These are phyloP conservation scores for Sarcophilus harrisii DNA, from an alignment of 2,797 vertebrate genomes.

Conservation along the genomic window DNA sequence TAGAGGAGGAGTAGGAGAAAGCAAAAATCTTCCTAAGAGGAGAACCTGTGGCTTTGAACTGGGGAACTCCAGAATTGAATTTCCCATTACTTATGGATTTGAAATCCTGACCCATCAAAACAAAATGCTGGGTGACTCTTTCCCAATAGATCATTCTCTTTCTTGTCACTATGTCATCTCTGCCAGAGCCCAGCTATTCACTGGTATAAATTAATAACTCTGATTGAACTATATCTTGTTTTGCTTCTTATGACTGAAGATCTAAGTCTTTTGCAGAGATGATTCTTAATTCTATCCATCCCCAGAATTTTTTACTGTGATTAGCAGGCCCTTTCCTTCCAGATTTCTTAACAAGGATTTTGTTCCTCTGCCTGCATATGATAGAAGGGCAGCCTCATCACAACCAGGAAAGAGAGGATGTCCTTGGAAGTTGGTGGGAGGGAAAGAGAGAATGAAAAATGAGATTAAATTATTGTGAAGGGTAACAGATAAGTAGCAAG, in stretches of 20 bases:
- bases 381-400: neutral
- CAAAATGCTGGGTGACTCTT: neutral
- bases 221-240: neutral
- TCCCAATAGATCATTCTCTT: neutral
- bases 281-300: neutral
- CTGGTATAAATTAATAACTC: neutral
- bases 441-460: too few species aligned
- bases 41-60: neutral
- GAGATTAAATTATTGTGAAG: constrained; percentile 39
- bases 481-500: neutral
- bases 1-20: neutral
- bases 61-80: neutral
- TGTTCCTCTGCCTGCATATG: neutral
- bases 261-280: neutral
- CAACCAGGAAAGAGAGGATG: neutral
- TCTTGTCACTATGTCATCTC: neutral
- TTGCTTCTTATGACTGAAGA: neutral
- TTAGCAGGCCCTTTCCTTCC: too few species aligned
- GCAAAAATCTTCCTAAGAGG: neutral
- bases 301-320: neutral
- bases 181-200: neutral
- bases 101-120: neutral
- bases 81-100: neutral
- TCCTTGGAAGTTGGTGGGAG: neutral
- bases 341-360: too few species aligned